phyloP scores from a whole-genome alignment of 2,888 invertebrate species.

The Terebella lapidaria region DNA sequence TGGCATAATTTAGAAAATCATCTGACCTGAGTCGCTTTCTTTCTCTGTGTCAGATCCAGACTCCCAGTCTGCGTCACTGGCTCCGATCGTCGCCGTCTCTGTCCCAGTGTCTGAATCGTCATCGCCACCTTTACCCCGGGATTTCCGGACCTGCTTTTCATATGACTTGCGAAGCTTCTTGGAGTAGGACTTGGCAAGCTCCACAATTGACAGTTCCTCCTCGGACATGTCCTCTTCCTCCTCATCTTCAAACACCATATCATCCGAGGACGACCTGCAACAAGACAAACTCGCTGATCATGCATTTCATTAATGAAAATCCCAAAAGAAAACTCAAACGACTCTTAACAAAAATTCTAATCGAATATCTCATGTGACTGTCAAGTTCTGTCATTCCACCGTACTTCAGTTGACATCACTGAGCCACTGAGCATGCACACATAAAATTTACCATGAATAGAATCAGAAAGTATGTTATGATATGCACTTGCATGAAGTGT shows the following conservation, averaged over 20 bases:
- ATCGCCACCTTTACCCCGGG: conserved; percentile 25
- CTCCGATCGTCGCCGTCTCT: conserved; percentile 17
- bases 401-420: no score
- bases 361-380: no score
- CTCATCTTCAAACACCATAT: conserved; percentile 13
- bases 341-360: no score
- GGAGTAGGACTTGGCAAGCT: conserved; percentile 11
- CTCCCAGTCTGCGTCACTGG: conserved; percentile 22
- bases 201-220: conserved; percentile 9
- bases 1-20: no score
- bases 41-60: conserved; percentile 17
- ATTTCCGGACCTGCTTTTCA: background rate
- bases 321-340: no score
- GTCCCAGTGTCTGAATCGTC: conserved; percentile 30
- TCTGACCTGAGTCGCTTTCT: background rate
- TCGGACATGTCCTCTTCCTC: conserved; percentile 16
- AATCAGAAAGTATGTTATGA: no score
- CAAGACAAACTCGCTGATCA: background rate
- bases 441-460: no score
- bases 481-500: no score
- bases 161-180: background rate
- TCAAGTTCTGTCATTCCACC: no score
- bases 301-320: background rate
- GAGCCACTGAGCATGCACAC: no score
- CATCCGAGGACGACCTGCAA: conserved; percentile 20